Conservation (phyloP, 2,888 invertebrate genomes). For the Seira ritae region DNA sequence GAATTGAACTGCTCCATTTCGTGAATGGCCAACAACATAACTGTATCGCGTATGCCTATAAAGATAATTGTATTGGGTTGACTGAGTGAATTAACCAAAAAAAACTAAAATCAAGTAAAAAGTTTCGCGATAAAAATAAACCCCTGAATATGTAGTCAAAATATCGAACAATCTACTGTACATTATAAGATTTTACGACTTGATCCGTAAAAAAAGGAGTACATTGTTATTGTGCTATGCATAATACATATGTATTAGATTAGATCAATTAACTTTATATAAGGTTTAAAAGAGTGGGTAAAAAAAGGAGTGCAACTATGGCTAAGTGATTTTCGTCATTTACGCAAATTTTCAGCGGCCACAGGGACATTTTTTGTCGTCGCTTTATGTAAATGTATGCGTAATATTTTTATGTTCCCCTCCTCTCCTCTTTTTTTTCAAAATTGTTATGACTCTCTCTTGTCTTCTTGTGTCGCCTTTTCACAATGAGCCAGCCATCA, state of each 20-base stretch:
- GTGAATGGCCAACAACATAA: no score
- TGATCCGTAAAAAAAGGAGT: slow-evolving; percentile 7
- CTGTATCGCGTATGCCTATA: no score
- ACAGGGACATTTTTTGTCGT: no score
- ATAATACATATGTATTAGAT: slow-evolving; percentile 54
- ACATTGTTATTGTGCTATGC: no score
- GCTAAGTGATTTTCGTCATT: slow-evolving; percentile 40
- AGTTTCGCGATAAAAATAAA: slow-evolving; percentile 57
- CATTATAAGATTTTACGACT: slow-evolving; percentile 43
- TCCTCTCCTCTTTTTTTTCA: slow-evolving; percentile 13
- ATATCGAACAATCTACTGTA: slow-evolving; percentile 9
- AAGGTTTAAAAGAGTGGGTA: slow-evolving; percentile 11
- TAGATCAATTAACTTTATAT: slow-evolving; percentile 54
- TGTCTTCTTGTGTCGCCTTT: slow-evolving; percentile 18
- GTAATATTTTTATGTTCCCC: no score
- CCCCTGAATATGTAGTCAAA: background rate
- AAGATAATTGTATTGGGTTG: no score
- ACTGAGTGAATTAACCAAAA: no score
- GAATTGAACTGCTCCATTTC: no score
- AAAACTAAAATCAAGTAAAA: background rate
- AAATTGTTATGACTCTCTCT: slow-evolving; percentile 47
- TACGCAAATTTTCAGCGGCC: no score
- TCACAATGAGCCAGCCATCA: no score
- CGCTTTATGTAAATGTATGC: no score
- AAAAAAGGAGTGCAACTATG: background rate